These are phyloP conservation scores for Meiosimyza decipiens DNA, from an alignment of 2,888 invertebrate species.

Conservation along the genomic window DNA sequence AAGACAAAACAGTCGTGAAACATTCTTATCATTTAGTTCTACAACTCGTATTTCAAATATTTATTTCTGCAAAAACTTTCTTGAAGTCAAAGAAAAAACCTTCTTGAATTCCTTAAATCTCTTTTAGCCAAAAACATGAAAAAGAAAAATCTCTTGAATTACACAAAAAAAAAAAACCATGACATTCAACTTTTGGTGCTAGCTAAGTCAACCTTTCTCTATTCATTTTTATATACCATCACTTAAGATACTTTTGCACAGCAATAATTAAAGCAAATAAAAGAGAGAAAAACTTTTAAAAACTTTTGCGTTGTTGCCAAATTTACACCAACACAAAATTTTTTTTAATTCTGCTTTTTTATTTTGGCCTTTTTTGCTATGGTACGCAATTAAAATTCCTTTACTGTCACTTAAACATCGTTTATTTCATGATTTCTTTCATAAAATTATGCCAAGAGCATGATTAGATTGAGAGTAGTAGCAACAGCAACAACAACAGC, in stretches of 20 bases:
- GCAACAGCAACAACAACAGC: too few relatives aligned
- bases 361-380: neutral
- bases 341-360: neutral
- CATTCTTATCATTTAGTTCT: neutral
- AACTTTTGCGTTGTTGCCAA: neutral
- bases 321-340: neutral
- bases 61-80: neutral
- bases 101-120: neutral
- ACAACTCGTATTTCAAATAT: neutral
- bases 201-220: neutral
- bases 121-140: neutral
- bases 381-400: slow-evolving; percentile 12
- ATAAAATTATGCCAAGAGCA: slow-evolving; percentile 14
- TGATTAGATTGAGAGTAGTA: too few relatives aligned
- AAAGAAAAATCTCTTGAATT: neutral
- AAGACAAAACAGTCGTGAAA: too few relatives aligned
- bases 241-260: too few relatives aligned
- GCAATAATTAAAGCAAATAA: too few relatives aligned
- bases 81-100: neutral
- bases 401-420: slow-evolving; percentile 11
- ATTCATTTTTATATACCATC: neutral
- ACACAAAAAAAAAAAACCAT: neutral
- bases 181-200: neutral
- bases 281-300: neutral
- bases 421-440: slow-evolving; percentile 12